phyloP scores from a whole-genome alignment of 2,888 invertebrate genomes.

The Pristionchus mayeri region DNA sequence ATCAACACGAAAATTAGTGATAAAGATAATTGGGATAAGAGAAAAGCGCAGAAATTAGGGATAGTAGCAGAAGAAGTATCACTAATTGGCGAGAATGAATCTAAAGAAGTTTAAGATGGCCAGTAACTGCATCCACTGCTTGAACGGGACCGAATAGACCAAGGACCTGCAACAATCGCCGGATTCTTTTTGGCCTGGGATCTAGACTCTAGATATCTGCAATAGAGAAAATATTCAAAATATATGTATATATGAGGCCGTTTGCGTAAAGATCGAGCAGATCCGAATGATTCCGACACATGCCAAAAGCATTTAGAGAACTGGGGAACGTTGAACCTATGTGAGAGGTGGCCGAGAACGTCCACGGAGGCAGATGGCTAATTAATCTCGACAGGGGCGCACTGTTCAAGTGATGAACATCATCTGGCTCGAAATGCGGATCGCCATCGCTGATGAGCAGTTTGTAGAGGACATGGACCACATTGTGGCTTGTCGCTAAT shows the following conservation, averaged over 20 bases:
- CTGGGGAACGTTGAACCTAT: too few relatives aligned
- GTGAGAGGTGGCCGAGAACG: constrained; percentile 77
- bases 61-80: background rate
- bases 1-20: background rate
- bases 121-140: constrained; percentile 77
- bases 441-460: constrained; percentile 94
- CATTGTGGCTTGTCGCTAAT: too few relatives aligned
- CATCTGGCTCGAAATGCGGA: constrained; percentile 78
- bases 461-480: constrained; percentile 86
- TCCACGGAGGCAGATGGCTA: constrained; percentile 79
- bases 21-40: background rate
- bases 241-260: too few relatives aligned
- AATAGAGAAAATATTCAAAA: background rate
- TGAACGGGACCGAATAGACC: constrained; percentile 78
- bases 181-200: background rate
- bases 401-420: constrained; percentile 64
- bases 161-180: constrained; percentile 59
- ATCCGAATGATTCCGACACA: too few relatives aligned
- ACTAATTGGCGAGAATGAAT: background rate
- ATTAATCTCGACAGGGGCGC: constrained; percentile 66
- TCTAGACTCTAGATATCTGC: background rate
- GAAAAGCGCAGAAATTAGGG: constrained; percentile 31
- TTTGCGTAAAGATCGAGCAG: too few relatives aligned
- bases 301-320: too few relatives aligned
- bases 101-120: constrained; percentile 77